phyloP scores from a whole-genome alignment of 1,140 invertebrate species.

The Kradibia gibbosae region DNA sequence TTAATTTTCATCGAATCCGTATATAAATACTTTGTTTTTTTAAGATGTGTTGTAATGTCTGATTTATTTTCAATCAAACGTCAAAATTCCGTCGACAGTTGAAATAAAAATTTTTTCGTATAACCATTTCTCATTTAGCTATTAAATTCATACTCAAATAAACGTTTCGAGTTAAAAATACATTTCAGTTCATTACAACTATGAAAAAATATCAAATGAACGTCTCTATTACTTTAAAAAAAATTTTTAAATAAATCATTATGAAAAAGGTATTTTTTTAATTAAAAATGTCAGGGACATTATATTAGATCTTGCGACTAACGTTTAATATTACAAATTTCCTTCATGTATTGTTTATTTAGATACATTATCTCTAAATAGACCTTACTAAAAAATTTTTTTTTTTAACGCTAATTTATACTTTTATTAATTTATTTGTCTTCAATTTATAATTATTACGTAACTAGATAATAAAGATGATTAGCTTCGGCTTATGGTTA shows the following conservation, averaged over 20 bases:
- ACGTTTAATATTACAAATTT: too few species aligned
- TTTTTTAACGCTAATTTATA: not conserved
- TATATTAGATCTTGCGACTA: too few species aligned
- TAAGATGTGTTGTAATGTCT: too few species aligned
- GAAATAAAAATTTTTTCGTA: too few species aligned
- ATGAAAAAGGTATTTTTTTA: not conserved
- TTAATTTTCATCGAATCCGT: too few species aligned
- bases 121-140: too few species aligned
- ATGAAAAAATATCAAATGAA: not conserved
- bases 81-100: too few species aligned
- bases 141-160: not conserved
- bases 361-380: not conserved
- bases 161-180: not conserved
- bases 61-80: too few species aligned
- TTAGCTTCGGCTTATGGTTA: not conserved
- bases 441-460: not conserved
- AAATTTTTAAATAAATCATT: not conserved
- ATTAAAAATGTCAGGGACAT: too few species aligned
- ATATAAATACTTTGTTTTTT: too few species aligned
- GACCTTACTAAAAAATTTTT: not conserved
- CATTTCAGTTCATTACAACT: not conserved
- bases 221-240: not conserved
- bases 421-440: too few species aligned
- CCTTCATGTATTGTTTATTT: not conserved
- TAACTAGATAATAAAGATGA: not conserved